Percentiles rank a stretch among this genome's conserved stretches.
phyloP scores from a whole-genome alignment of 2,113 vertebrate species.

The Falco punctatus region DNA sequence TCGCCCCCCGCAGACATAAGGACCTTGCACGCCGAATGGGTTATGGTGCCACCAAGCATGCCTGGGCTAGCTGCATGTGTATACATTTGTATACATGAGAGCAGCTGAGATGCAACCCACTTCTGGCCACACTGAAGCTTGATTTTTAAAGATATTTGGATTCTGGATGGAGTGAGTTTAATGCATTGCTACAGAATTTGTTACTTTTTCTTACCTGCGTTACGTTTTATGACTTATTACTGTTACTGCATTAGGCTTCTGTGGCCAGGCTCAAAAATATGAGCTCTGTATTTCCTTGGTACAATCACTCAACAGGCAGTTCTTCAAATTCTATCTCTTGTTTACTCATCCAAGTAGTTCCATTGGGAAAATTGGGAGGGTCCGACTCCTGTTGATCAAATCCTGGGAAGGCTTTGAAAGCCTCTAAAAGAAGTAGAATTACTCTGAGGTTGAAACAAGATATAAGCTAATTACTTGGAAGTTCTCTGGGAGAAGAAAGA shows the following conservation, averaged over 20 bases:
- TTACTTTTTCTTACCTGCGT: not conserved
- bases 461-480: not conserved
- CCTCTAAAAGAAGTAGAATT: not conserved
- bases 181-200: not conserved
- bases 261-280: not conserved
- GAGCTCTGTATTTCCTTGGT: not conserved
- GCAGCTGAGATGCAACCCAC: not conserved
- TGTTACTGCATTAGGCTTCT: not conserved
- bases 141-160: not conserved
- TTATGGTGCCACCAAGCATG: not conserved
- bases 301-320: not conserved
- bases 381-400: not conserved
- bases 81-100: not conserved
- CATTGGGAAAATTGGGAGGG: not conserved
- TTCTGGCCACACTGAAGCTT: not conserved
- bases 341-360: not conserved
- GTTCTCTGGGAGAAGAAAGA: not conserved
- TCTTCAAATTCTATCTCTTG: not conserved
- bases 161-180: not conserved
- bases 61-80: not conserved
- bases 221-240: not conserved
- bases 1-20: not conserved
- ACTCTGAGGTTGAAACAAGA: not conserved
- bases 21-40: not conserved
- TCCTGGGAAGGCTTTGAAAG: not conserved